Conservation (phyloP, 2,888 invertebrate species). For the Halictus ligatus region DNA sequence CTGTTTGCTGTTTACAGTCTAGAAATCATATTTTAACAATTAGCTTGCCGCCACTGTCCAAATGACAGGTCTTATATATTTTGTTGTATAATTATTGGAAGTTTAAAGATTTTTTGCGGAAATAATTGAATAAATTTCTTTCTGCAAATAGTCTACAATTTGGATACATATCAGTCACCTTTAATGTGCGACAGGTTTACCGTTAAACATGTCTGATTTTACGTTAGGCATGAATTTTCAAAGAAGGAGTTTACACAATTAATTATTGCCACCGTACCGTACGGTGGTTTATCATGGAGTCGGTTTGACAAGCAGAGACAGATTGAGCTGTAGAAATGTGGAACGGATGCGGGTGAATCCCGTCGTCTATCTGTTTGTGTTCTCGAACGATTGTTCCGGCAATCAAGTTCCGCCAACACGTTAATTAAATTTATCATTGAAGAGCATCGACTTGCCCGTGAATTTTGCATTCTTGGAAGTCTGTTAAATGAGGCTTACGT, state of each 20-base stretch:
- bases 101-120: too few species aligned
- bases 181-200: too few species aligned
- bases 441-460: conserved; percentile 49
- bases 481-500: conserved; percentile 62
- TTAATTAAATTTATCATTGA: conserved; percentile 35
- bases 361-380: background rate
- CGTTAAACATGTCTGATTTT: too few species aligned
- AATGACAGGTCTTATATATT: too few species aligned
- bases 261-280: background rate
- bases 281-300: background rate
- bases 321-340: background rate
- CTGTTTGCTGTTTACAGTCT: too few species aligned
- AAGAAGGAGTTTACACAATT: background rate
- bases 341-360: background rate
- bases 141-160: too few species aligned
- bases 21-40: too few species aligned
- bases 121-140: too few species aligned
- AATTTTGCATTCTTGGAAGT: conserved; percentile 59
- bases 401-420: background rate
- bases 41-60: too few species aligned
- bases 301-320: background rate
- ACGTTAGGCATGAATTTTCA: too few species aligned
- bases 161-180: too few species aligned
- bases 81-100: too few species aligned
- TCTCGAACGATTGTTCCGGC: background rate